These are phyloP conservation scores for Plectrocnemia conspersa DNA, from an alignment of 1,140 invertebrate genomes.

Conservation along the genomic window DNA sequence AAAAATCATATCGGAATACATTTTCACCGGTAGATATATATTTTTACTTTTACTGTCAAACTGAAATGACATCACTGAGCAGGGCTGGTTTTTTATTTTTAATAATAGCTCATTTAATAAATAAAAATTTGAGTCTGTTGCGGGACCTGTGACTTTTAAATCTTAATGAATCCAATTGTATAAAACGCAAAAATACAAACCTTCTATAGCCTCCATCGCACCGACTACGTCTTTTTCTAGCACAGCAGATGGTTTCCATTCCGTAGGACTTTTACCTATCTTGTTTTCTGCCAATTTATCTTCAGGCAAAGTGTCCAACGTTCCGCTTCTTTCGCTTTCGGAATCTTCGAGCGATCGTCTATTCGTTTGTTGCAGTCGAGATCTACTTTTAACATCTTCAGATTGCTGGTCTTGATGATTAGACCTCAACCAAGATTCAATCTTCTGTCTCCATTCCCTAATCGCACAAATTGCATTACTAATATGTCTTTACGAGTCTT, in stretches of 20 bases:
- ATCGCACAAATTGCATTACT: not conserved
- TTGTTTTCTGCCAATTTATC: slow-evolving; percentile 39
- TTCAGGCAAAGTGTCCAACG: slow-evolving; percentile 68
- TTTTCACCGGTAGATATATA: too few species aligned
- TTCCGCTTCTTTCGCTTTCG: slow-evolving; percentile 67
- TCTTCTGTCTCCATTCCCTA: slow-evolving; percentile 80
- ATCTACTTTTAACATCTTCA: slow-evolving; percentile 60
- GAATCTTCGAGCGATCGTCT: slow-evolving; percentile 75
- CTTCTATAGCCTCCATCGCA: slow-evolving; percentile 82
- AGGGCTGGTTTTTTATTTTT: too few species aligned
- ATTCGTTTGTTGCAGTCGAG: slow-evolving; percentile 60
- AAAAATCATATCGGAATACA: too few species aligned
- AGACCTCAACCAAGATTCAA: slow-evolving; percentile 84
- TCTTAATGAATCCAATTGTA: too few species aligned
- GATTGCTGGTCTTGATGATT: slow-evolving; percentile 74
- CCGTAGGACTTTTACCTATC: slow-evolving; percentile 41
- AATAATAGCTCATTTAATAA: too few species aligned
- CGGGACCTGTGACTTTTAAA: too few species aligned
- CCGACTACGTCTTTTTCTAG: slow-evolving; percentile 78
- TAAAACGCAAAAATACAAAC: slow-evolving; percentile 48
- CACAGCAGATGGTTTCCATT: slow-evolving; percentile 72
- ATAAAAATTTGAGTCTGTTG: too few species aligned
- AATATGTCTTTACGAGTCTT: not conserved
- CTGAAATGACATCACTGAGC: too few species aligned
- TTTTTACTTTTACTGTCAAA: too few species aligned